Evolutionary conservation across 2,113 vertebrate species (phyloP).

Genomic region (Dromaius novaehollandiae): DNA sequence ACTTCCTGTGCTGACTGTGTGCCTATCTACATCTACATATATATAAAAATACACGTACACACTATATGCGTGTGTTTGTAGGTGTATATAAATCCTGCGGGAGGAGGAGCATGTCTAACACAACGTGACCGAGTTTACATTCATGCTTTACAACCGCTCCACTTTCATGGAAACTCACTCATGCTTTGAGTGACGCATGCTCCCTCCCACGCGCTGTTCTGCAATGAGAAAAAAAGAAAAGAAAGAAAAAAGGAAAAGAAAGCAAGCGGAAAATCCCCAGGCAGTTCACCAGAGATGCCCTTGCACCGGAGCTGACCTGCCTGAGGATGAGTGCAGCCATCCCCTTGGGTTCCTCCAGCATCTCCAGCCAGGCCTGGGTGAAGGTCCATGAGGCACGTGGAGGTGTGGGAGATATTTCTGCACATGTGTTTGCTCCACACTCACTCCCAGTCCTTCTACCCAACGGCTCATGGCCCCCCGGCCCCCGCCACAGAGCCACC

Average conservation of each 20-base stretch:
- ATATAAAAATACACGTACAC: too few relatives aligned
- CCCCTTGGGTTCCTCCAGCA: not conserved
- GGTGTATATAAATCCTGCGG: not conserved
- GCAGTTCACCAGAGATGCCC: not conserved
- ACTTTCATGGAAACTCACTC: not conserved
- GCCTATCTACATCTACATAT: not conserved
- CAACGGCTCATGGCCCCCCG: too few relatives aligned
- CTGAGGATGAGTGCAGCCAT: not conserved
- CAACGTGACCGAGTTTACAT: not conserved
- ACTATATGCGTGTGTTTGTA: not conserved
- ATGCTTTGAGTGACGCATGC: rapidly evolving
- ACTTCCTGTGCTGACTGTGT: too few relatives aligned
- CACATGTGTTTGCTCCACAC: not conserved
- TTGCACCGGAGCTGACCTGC: rapidly evolving
- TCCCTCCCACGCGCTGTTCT: not conserved
- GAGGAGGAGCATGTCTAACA: not conserved
- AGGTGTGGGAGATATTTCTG: not conserved
- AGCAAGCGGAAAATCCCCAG: not conserved
- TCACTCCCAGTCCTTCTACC: too few relatives aligned
- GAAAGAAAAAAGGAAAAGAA: not conserved
- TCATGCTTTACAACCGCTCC: not conserved
- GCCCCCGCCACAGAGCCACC: too few relatives aligned
- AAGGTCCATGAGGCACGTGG: not conserved
- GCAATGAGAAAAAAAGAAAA: not conserved
- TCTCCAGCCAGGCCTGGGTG: not conserved